Evolutionary conservation across 2,888 invertebrate species (phyloP), one percentile per base, ranked within the genome.

Genomic region (Hemicrepidius hirtus): DNA sequence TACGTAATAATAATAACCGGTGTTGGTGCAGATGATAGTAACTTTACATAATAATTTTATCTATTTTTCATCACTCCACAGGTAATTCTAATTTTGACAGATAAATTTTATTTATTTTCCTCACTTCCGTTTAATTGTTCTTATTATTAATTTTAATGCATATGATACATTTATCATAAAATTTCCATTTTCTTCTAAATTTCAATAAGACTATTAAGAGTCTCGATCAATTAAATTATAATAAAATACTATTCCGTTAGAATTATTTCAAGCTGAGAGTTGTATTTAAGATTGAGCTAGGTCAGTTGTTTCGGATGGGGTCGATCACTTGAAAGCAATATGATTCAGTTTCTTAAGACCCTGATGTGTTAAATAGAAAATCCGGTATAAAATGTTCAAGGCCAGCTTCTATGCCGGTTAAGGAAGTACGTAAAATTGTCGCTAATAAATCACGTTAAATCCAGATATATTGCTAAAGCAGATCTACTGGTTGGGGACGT

Each of bases 391-490:
- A 0, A 12, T 24, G 13, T 32, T 53, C 53, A 53, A 53, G 53
- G 53, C n/a, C 32, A 28, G 13, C 21, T n/a, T 13, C 3, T 46
- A 16, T 44, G 18, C 9, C 18, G 10, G 9, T 16, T 18, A 10
- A 6, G 46, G 40, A 40, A 13, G 2, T 2, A 13, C 40, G 40
- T 13, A 40, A 40, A 40, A 46, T 46, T 49, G 12, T n/a, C 20
- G 7, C 46, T 9, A 16, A 12, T 24, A 49, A 53, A 32, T 13
- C 53, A 21, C 53, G n/a, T 53, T 32, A 53, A 53, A 28, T 53
- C 53, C 37, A 37, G 20, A 20, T 37, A 18, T 35, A 57, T 55
- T 55, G 32, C 32, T 7, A 55, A 55, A 2, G 49, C 12, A 20
- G 12, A 21, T 49, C 7, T 21, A 21, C 24, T 13, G 53, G 53